A percentile compares a stretch with the other conserved stretches of the same genome.
These are phyloP conservation scores for Darevskia nairensis DNA, from an alignment of 2,797 vertebrate species.

Conservation along the genomic window DNA sequence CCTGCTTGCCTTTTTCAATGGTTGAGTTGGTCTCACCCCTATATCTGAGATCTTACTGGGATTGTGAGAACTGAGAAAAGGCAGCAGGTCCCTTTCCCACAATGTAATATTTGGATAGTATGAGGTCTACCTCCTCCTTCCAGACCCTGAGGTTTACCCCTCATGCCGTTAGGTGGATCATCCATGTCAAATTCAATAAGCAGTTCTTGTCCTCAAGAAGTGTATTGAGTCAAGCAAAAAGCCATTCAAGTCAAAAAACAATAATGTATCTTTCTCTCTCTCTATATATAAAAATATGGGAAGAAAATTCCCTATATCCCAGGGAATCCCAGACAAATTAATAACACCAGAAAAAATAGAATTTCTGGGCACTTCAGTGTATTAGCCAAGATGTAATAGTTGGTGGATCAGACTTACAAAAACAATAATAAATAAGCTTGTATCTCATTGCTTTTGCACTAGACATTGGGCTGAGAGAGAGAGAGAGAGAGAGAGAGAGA, in stretches of 20 bases:
- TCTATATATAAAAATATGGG: accelerated
- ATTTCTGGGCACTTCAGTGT: background rate
- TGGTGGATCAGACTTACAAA: background rate
- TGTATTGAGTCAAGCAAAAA: background rate
- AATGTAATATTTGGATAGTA: background rate
- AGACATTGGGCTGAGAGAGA: background rate
- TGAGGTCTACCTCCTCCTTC: background rate
- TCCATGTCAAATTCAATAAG: constrained; percentile 14
- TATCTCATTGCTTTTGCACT: background rate
- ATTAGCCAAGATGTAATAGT: constrained; percentile 4
- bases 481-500: no score
- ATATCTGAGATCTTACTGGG: background rate
- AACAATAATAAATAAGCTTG: background rate
- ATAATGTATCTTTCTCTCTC: background rate
- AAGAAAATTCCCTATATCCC: constrained; percentile 4
- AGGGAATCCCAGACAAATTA: background rate
- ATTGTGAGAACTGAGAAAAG: constrained; percentile 21
- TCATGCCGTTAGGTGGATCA: background rate
- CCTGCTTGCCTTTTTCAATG: background rate
- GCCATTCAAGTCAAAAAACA: accelerated
- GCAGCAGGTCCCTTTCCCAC: constrained; percentile 17
- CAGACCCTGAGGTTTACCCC: background rate
- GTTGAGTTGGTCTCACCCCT: background rate
- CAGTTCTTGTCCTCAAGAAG: background rate
- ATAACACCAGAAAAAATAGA: background rate